A percentile compares a stretch with the other conserved stretches of the same genome.
Evolutionary conservation across 2,113 vertebrate species (phyloP).

Genomic region (Pan troglodytes): NHGRI_mPanTro3-v2.1_pri NC_072413.2:45549501-45550000

Average conservation of each 20-base stretch:
- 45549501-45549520: neutral
- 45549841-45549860: neutral
- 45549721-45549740: neutral
- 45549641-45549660: neutral
- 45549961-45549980: neutral
- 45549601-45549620: neutral
- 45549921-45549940: neutral
- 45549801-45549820: neutral
- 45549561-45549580: neutral
- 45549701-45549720: neutral
- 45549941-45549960: neutral
- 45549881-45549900: neutral
- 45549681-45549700: neutral
- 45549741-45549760: neutral
- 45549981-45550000: neutral
- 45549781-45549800: neutral
- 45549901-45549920: neutral
- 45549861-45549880: slow-evolving; percentile 1
- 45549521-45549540: neutral
- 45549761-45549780: neutral
- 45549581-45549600: neutral
- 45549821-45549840: neutral
- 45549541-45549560: neutral
- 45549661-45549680: neutral
- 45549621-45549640: neutral